Evolutionary conservation across 2,888 invertebrate species (phyloP).

Genomic region (Eudasyphora cyanicolor): DNA sequence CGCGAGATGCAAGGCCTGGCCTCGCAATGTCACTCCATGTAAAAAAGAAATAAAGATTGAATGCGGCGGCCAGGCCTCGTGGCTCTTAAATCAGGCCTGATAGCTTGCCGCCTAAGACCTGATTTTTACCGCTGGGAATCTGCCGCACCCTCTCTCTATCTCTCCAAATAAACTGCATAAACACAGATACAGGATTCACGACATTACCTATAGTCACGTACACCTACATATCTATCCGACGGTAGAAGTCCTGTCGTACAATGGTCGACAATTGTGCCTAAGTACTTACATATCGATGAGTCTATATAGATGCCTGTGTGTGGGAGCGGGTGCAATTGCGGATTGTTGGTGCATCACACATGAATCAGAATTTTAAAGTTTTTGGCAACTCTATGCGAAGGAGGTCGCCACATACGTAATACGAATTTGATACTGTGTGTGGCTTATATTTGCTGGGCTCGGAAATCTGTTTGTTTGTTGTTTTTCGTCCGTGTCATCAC

Average conservation of each 20-base stretch:
- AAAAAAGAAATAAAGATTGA: too few species aligned
- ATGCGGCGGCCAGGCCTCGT: too few species aligned
- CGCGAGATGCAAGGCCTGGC: too few species aligned
- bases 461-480: constrained; percentile 7
- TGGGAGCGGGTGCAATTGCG: not conserved
- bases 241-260: not conserved
- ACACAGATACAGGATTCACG: too few species aligned
- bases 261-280: too few species aligned
- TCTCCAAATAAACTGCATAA: too few species aligned
- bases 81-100: too few species aligned
- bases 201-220: not conserved
- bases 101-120: too few species aligned
- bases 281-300: not conserved
- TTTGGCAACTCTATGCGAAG: not conserved
- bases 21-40: too few species aligned
- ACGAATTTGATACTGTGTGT: not conserved
- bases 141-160: too few species aligned
- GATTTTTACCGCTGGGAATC: too few species aligned
- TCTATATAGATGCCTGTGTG: not conserved
- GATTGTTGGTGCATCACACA: constrained; percentile 9
- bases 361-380: constrained; percentile 33
- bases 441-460: constrained; percentile 7
- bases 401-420: not conserved
- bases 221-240: not conserved
- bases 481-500: constrained; percentile 11